Conservation (phyloP, 2,797 vertebrate genomes). For the Oreonectes daqikongensis region DNA sequence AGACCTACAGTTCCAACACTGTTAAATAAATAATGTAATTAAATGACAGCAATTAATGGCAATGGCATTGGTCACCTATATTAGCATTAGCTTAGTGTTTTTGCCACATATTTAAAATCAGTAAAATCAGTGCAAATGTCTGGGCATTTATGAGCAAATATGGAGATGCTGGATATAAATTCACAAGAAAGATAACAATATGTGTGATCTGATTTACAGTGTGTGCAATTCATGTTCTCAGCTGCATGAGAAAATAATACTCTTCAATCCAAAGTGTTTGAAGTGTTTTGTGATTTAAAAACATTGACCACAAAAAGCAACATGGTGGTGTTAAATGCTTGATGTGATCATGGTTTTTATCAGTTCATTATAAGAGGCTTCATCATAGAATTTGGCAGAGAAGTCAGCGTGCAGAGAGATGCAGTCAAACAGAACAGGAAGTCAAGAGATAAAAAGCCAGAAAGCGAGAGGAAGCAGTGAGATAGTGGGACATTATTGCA, state of each 20-base stretch:
- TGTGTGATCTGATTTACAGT: slow-evolving; percentile 19
- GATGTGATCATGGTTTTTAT: slow-evolving; percentile 12
- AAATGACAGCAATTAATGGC: background rate
- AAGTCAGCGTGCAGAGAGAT: slow-evolving; percentile 14
- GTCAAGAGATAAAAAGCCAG: background rate
- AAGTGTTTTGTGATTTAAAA: slow-evolving; percentile 32
- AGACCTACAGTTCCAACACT: background rate
- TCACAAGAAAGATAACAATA: background rate
- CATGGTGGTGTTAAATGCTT: background rate
- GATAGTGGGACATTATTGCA: slow-evolving; percentile 29
- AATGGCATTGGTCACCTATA: background rate
- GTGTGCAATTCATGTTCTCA: slow-evolving; percentile 10
- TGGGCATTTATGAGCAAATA: no score
- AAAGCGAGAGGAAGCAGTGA: slow-evolving; percentile 13
- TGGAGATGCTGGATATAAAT: background rate
- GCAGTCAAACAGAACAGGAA: background rate
- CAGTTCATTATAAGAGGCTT: slow-evolving; percentile 13
- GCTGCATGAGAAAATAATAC: slow-evolving; percentile 9
- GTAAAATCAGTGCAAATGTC: no score
- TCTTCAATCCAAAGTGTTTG: background rate
- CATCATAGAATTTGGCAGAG: background rate
- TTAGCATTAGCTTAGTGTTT: no score
- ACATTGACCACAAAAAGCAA: background rate
- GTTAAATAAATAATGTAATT: background rate
- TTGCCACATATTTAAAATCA: no score